phyloP scores from a whole-genome alignment of 2,113 vertebrate genomes.

The Pleuronectes platessa region DNA sequence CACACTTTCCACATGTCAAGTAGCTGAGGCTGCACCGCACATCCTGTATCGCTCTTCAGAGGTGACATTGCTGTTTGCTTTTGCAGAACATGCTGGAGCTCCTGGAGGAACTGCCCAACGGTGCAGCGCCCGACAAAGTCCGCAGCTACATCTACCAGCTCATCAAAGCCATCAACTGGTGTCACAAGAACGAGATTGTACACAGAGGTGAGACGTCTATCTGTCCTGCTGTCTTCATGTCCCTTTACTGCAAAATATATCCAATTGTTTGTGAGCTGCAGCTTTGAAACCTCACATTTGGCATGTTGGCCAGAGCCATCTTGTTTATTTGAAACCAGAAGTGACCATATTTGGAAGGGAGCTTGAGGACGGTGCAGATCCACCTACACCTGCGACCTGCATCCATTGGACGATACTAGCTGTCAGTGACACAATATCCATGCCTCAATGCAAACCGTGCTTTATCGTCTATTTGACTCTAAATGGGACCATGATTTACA shows the following conservation, averaged over 20 bases:
- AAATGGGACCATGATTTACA: too few relatives aligned
- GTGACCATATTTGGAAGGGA: too few relatives aligned
- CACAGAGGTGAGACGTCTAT: constrained; percentile 89
- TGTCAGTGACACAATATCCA: too few relatives aligned
- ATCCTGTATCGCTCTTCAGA: background rate
- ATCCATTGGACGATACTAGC: too few relatives aligned
- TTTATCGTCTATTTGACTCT: too few relatives aligned
- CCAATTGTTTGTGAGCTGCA: too few relatives aligned
- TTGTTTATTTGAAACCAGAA: too few relatives aligned
- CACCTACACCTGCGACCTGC: too few relatives aligned
- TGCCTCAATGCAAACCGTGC: too few relatives aligned
- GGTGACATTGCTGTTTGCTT: constrained; percentile 8
- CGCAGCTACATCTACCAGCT: constrained; percentile 98
- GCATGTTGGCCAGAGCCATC: too few relatives aligned
- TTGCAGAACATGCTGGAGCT: constrained; percentile 98
- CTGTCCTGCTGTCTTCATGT: background rate
- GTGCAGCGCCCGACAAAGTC: constrained; percentile 96
- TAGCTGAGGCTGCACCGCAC: background rate
- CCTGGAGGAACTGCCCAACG: constrained; percentile 97
- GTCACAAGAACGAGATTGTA: constrained; percentile 99
- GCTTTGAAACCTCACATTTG: too few relatives aligned
- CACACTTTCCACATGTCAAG: background rate
- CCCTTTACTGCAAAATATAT: background rate
- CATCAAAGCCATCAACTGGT: constrained; percentile 99
- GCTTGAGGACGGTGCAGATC: too few relatives aligned